A percentile compares a stretch with the other conserved stretches of the same genome.
phyloP scores from a whole-genome alignment of 2,113 vertebrate species.

The Pluvianellus socialis region DNA sequence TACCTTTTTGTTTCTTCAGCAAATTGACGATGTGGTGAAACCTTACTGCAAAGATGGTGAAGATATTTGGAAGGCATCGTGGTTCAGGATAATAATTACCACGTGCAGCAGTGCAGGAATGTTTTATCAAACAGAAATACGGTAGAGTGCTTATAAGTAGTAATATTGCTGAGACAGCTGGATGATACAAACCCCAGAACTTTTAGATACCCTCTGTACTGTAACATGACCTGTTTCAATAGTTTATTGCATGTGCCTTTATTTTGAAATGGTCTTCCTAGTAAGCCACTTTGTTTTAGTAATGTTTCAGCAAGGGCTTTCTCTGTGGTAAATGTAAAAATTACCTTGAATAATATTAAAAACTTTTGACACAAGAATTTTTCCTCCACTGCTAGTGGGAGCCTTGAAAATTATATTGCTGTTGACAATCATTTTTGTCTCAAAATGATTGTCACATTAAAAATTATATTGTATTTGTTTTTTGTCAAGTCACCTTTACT shows the following conservation, averaged over 20 bases:
- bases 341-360: neutral
- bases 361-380: neutral
- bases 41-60: constrained; percentile 87
- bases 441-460: neutral
- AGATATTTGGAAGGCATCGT: constrained; percentile 84
- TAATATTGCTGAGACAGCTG: neutral
- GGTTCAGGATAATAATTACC: constrained; percentile 87
- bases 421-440: neutral
- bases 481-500: neutral
- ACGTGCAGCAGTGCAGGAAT: constrained; percentile 91
- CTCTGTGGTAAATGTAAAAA: neutral
- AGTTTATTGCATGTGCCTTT: neutral
- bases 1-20: constrained; percentile 65
- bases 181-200: neutral
- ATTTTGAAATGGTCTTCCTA: neutral
- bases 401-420: neutral
- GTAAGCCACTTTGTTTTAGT: neutral
- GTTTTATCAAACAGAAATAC: constrained; percentile 85
- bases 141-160: constrained; percentile 76
- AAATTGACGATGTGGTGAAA: constrained; percentile 78
- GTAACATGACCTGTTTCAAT: neutral
- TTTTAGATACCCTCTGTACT: neutral
- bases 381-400: neutral
- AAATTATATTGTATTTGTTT: neutral
- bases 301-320: neutral